Percentiles rank a stretch among this genome's conserved stretches.
Conservation (phyloP, 2,888 invertebrate species). For the Ametastegia equiseti region DNA sequence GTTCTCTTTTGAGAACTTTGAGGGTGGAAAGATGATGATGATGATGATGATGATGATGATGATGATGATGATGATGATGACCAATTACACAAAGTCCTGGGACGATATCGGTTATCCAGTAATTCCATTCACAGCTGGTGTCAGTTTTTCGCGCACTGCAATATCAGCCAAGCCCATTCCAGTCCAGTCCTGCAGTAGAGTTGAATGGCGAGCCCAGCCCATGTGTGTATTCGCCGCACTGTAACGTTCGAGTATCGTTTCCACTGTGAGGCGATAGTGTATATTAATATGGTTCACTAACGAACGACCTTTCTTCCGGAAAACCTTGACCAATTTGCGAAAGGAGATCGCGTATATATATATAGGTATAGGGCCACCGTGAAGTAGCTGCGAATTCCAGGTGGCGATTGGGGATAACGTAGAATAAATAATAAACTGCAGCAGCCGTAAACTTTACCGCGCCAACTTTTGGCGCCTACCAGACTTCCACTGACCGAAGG, state of each 20-base stretch:
- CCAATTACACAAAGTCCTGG: background rate
- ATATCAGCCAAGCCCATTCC: too few relatives aligned
- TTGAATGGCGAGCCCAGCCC: too few relatives aligned
- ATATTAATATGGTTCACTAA: background rate
- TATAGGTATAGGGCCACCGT: too few relatives aligned
- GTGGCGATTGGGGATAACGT: background rate
- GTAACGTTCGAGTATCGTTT: background rate
- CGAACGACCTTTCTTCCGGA: background rate
- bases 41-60: too few relatives aligned
- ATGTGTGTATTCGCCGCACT: background rate
- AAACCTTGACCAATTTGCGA: background rate
- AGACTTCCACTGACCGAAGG: constrained; percentile 42
- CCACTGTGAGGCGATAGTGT: background rate
- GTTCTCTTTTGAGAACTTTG: background rate
- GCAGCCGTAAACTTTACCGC: constrained; percentile 21
- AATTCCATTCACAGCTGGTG: background rate
- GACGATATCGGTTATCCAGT: background rate
- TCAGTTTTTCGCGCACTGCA: constrained; percentile 23
- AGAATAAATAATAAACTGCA: background rate
- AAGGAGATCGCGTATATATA: background rate
- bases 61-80: too few relatives aligned
- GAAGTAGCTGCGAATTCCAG: background rate
- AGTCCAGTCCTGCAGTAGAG: too few relatives aligned
- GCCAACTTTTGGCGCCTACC: constrained; percentile 41
- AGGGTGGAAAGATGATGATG: background rate